Evolutionary conservation across 35 echinoderm and acorn worm species (phyloP).

Genomic region (Apostichopus californicus): DNA sequence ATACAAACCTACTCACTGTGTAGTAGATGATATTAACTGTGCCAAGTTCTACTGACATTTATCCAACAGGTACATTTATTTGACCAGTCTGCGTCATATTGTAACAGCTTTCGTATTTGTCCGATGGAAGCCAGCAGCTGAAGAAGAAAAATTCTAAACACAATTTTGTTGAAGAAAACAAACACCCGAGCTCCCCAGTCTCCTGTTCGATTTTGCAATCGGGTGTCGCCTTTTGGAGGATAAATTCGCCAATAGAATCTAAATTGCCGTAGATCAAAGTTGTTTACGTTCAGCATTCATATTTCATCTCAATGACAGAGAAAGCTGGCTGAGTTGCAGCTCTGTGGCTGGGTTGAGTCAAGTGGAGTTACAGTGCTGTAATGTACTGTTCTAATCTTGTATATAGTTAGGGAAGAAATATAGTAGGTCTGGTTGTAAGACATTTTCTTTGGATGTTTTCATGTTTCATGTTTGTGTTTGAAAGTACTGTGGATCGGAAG

Average conservation of each 20-base stretch:
- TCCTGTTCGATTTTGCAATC: background rate
- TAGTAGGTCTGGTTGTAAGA: too few relatives aligned
- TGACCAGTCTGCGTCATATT: background rate
- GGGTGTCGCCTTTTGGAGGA: background rate
- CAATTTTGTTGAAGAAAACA: background rate
- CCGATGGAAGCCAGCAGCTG: background rate
- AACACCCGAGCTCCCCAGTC: background rate
- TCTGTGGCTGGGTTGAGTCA: too few relatives aligned
- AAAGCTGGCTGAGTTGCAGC: background rate
- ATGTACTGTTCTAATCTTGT: too few relatives aligned
- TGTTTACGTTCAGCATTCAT: background rate
- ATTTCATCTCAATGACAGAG: background rate
- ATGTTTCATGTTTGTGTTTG: background rate
- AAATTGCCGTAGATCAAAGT: background rate
- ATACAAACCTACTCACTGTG: too few relatives aligned
- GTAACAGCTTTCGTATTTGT: background rate
- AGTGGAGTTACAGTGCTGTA: too few relatives aligned
- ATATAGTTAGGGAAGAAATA: too few relatives aligned
- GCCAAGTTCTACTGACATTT: background rate
- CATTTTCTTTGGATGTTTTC: too few relatives aligned
- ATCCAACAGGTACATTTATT: slow-evolving; percentile 1
- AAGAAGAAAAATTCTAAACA: too few relatives aligned
- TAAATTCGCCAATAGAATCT: slow-evolving; percentile 19
- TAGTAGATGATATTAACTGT: too few relatives aligned
- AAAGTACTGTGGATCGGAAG: background rate